phyloP scores from a whole-genome alignment of 2,113 vertebrate genomes.

The Antennarius striatus region DNA sequence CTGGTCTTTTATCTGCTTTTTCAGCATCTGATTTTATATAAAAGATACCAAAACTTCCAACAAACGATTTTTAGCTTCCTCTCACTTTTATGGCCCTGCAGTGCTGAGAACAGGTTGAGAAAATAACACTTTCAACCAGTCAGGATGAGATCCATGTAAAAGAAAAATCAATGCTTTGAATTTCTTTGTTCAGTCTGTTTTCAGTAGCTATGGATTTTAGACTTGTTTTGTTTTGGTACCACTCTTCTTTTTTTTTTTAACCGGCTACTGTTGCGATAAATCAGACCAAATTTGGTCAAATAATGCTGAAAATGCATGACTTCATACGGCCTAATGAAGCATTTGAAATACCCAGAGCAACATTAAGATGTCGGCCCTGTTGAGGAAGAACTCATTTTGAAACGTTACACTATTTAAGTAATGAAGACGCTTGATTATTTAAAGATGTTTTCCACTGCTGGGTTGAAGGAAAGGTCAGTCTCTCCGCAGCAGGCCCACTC shows the following conservation, averaged over 20 bases:
- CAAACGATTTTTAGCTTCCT: constrained; percentile 6
- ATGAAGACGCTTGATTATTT: constrained; percentile 40
- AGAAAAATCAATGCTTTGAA: constrained; percentile 20
- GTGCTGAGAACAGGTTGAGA: constrained; percentile 15
- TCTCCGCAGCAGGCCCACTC: constrained; percentile 18
- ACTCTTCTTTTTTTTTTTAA: neutral
- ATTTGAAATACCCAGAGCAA: neutral
- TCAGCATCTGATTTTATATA: constrained; percentile 40
- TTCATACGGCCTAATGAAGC: neutral
- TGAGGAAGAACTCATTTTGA: constrained; percentile 14
- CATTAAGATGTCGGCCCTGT: constrained; percentile 7
- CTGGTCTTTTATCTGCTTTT: constrained; percentile 47
- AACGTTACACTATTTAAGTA: constrained; percentile 9
- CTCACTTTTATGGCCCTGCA: constrained; percentile 19
- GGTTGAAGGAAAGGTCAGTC: constrained; percentile 39
- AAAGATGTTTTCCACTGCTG: constrained; percentile 31
- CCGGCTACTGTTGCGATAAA: neutral
- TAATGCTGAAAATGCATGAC: neutral
- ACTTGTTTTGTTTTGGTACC: constrained; percentile 4
- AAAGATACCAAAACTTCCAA: constrained; percentile 43
- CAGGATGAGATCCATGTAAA: neutral
- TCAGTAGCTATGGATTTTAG: neutral
- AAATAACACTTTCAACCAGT: constrained; percentile 24
- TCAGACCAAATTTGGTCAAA: neutral
- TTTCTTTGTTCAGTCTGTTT: constrained; percentile 19